phyloP scores from a whole-genome alignment of 2,888 invertebrate species.

The Herminia tarsipennalis region DNA sequence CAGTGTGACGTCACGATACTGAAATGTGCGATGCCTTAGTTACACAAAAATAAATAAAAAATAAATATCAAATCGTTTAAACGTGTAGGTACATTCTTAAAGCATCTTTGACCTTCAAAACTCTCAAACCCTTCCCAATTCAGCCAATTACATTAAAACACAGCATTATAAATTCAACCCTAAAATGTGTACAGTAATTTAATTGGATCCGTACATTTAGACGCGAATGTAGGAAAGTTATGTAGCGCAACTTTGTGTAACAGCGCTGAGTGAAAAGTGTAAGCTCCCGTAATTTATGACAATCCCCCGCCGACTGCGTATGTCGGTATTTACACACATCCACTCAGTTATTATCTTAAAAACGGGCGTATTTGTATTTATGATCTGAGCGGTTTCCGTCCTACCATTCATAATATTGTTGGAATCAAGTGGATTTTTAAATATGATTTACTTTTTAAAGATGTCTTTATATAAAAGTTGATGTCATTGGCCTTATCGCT shows the following conservation, averaged over 20 bases:
- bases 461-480: too few species aligned
- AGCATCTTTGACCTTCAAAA: neutral
- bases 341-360: neutral
- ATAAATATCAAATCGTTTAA: too few species aligned
- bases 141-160: conserved; percentile 14
- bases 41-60: too few species aligned
- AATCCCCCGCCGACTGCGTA: conserved; percentile 1
- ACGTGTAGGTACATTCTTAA: too few species aligned
- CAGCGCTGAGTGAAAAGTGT: conserved; percentile 31
- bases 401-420: too few species aligned
- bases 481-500: too few species aligned
- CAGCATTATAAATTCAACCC: conserved; percentile 20
- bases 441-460: too few species aligned
- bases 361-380: neutral
- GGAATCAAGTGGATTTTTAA: too few species aligned
- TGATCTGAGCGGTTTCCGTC: too few species aligned
- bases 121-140: neutral
- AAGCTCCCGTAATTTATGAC: conserved; percentile 23
- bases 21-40: too few species aligned
- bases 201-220: conserved; percentile 37
- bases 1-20: too few species aligned
- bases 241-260: conserved; percentile 19
- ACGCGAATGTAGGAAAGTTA: conserved; percentile 23
- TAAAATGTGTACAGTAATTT: conserved; percentile 28
- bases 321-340: conserved; percentile 2